Percentiles rank a stretch among this genome's conserved stretches.
phyloP scores from a whole-genome alignment of 2,113 vertebrate genomes.

The Crotalus horridus region DNA sequence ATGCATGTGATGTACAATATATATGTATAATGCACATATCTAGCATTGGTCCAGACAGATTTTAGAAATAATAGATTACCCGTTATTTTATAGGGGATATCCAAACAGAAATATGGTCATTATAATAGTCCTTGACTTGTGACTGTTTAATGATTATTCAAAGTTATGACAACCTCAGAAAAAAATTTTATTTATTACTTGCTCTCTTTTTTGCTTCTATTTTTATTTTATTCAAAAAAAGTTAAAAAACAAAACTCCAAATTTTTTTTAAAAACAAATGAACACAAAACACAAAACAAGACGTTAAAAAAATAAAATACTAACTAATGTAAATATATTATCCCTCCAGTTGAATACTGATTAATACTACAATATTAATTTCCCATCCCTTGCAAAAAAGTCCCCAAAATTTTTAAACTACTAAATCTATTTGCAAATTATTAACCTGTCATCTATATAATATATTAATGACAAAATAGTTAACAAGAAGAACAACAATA shows the following conservation, averaged over 20 bases:
- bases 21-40: neutral
- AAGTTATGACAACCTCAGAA: too few species aligned
- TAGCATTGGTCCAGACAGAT: neutral
- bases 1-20: neutral
- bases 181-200: too few species aligned
- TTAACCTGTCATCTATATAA: neutral
- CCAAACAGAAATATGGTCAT: neutral
- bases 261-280: too few species aligned
- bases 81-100: neutral
- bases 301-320: too few species aligned
- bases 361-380: neutral
- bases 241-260: too few species aligned
- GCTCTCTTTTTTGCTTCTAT: too few species aligned
- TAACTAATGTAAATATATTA: neutral
- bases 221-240: too few species aligned
- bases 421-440: neutral
- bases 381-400: neutral
- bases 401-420: neutral
- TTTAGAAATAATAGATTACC: neutral
- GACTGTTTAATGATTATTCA: too few species aligned
- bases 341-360: neutral
- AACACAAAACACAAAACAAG: too few species aligned
- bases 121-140: neutral
- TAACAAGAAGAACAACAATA: neutral
- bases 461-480: neutral